Conservation (phyloP, 1,140 invertebrate genomes). For the Campoletis sonorensis region DNA sequence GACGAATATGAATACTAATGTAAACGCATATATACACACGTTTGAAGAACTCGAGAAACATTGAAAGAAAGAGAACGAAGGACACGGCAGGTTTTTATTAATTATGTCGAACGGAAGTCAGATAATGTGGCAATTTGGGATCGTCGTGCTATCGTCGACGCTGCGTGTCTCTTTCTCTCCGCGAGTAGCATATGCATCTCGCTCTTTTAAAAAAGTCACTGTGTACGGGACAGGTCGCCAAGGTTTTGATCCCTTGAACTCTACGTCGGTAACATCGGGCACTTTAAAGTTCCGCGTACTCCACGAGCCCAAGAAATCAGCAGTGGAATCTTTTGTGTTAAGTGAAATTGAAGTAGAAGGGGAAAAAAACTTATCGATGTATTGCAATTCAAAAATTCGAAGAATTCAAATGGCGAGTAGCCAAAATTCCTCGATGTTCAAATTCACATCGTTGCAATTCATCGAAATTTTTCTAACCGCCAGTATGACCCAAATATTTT, state of each 20-base stretch:
- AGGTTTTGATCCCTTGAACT: conserved; percentile 39
- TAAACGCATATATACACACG: neutral
- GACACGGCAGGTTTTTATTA: conserved; percentile 40
- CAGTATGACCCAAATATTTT: no score
- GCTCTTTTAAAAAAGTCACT: conserved; percentile 29
- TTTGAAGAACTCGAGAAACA: neutral
- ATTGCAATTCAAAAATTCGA: neutral
- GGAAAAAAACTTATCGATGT: neutral
- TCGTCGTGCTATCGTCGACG: conserved; percentile 31
- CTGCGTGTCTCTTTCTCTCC: neutral
- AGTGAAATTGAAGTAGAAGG: neutral
- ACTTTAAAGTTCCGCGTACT: neutral
- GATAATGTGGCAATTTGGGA: conserved; percentile 44
- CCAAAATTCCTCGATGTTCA: no score
- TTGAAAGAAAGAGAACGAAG: neutral
- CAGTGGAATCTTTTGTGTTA: neutral
- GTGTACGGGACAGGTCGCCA: conserved; percentile 30
- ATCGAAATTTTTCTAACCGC: no score
- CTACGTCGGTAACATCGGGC: neutral
- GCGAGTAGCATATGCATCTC: neutral
- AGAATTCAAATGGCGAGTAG: neutral
- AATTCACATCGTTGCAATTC: no score
- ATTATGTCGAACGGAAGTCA: conserved; percentile 43
- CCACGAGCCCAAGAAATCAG: neutral
- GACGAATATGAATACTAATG: neutral